Evolutionary conservation across 2,797 vertebrate species (phyloP).

Genomic region (Arctocebus calabarensis): DNA sequence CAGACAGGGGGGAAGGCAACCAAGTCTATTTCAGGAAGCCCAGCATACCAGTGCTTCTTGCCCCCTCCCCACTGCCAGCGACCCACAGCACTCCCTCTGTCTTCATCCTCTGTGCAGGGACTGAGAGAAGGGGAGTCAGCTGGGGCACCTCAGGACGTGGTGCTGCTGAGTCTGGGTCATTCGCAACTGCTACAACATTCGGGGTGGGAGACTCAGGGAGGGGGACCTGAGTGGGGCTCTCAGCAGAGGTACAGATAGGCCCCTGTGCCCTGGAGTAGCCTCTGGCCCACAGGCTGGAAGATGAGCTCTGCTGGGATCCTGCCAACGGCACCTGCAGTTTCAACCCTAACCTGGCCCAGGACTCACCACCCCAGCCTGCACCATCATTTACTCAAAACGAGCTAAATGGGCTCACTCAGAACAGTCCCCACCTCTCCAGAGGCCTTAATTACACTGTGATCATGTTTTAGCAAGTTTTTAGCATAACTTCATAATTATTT

Average conservation of each 20-base stretch:
- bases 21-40: not conserved
- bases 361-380: fast-evolving
- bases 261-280: fast-evolving
- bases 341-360: fast-evolving
- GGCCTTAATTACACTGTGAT: fast-evolving
- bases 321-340: fast-evolving
- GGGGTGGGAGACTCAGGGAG: not conserved
- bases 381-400: fast-evolving
- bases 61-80: not conserved
- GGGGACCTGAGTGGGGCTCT: fast-evolving
- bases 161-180: not conserved
- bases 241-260: fast-evolving
- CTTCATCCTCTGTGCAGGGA: fast-evolving
- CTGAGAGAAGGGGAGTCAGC: not conserved
- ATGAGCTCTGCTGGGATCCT: not conserved
- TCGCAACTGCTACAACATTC: not conserved
- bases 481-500: not conserved
- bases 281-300: fast-evolving
- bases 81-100: fast-evolving
- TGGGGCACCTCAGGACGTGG: not conserved
- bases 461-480: not conserved
- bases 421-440: not conserved
- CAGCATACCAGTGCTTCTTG: fast-evolving
- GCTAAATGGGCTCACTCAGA: not conserved
- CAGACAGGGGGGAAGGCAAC: not conserved